Conservation (phyloP, 2,113 vertebrate species). For the Nycticryphes semicollaris region DNA sequence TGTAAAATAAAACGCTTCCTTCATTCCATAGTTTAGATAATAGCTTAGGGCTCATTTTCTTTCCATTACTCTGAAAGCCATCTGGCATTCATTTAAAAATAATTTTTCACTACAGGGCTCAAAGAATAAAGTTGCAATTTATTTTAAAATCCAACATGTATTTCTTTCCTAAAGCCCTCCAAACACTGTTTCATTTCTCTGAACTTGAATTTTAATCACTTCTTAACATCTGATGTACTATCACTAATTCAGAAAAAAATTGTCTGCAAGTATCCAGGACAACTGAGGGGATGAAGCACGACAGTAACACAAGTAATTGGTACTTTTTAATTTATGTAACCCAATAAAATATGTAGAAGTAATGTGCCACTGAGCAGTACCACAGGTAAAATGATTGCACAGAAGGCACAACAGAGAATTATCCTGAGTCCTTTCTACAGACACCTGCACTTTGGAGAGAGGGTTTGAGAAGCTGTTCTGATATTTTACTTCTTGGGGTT, state of each 20-base stretch:
- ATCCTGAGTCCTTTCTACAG: not conserved
- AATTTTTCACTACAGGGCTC: conserved; percentile 1
- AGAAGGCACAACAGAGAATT: not conserved
- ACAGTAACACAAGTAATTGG: not conserved
- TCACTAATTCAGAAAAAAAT: not conserved
- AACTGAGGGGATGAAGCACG: not conserved
- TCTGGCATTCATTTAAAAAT: conserved; percentile 54
- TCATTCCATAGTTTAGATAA: conserved; percentile 17
- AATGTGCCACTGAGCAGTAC: not conserved
- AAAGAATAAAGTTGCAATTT: conserved; percentile 25
- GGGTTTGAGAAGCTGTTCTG: not conserved
- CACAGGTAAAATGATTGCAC: not conserved
- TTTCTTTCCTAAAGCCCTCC: not conserved
- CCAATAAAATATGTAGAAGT: not conserved
- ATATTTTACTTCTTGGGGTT: not conserved
- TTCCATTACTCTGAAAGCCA: conserved; percentile 35
- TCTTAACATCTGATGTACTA: not conserved
- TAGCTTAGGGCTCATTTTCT: conserved; percentile 23
- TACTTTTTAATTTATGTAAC: not conserved
- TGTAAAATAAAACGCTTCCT: conserved; percentile 47
- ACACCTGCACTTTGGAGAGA: not conserved
- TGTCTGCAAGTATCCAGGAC: not conserved
- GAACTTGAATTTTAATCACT: not conserved
- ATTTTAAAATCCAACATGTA: conserved; percentile 5
- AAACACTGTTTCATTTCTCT: not conserved